These are phyloP conservation scores for Lathronympha strigana DNA, from an alignment of 2,888 invertebrate species.

Conservation along the genomic window DNA sequence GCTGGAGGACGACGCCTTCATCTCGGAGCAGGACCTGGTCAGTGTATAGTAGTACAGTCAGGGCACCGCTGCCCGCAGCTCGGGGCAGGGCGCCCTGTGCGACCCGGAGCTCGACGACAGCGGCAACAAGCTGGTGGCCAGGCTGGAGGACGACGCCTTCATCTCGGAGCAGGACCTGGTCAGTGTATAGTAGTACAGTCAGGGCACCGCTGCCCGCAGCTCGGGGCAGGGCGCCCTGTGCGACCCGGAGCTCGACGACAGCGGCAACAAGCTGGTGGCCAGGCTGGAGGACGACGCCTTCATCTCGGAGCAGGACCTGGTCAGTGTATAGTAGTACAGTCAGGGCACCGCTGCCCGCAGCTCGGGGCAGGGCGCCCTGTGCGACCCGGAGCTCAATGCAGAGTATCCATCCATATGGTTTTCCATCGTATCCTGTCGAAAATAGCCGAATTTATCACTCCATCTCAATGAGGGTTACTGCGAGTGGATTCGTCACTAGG, in stretches of 20 bases:
- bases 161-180: conserved; percentile 82
- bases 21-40: conserved; percentile 81
- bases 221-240: conserved; percentile 75
- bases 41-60: too few species aligned
- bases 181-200: too few species aligned
- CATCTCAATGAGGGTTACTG: too few species aligned
- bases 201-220: conserved; percentile 74
- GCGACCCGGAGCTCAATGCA: too few species aligned
- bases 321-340: too few species aligned
- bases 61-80: conserved; percentile 76
- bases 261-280: conserved; percentile 80
- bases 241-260: conserved; percentile 79
- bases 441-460: too few species aligned
- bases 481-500: too few species aligned
- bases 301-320: conserved; percentile 81
- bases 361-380: too few species aligned
- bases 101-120: conserved; percentile 80
- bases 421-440: too few species aligned
- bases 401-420: too few species aligned
- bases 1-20: conserved; percentile 57
- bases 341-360: too few species aligned
- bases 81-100: conserved; percentile 73
- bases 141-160: conserved; percentile 54
- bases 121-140: conserved; percentile 79
- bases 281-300: conserved; percentile 53